Conservation (phyloP, 2,888 invertebrate genomes). For the Pinctada fucata region DNA sequence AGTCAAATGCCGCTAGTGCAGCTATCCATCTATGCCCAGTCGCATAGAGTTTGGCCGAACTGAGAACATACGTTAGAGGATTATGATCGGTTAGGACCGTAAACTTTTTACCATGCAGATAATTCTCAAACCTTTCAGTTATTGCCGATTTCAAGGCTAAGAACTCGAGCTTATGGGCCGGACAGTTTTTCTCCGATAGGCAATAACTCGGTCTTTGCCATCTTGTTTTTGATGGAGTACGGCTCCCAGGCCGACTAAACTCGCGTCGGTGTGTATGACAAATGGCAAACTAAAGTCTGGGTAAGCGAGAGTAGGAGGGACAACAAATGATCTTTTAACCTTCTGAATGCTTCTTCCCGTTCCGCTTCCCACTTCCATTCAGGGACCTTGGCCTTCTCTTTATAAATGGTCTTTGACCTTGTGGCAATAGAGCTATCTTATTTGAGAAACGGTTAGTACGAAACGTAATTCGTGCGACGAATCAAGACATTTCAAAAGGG, state of each 20-base stretch:
- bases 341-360: background rate
- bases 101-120: constrained; percentile 30
- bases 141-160: constrained; percentile 32
- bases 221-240: too few relatives aligned
- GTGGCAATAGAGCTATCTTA: background rate
- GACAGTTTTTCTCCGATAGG: constrained; percentile 16
- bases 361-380: background rate
- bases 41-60: constrained; percentile 33
- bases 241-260: too few relatives aligned
- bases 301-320: too few relatives aligned
- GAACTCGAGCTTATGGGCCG: constrained; percentile 4
- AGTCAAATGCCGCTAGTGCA: too few relatives aligned
- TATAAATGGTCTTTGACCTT: constrained; percentile 11
- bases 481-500: too few relatives aligned
- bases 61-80: background rate
- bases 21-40: background rate
- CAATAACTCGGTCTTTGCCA: too few relatives aligned
- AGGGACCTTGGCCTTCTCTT: constrained; percentile 2
- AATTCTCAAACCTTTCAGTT: constrained; percentile 33
- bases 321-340: background rate
- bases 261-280: too few relatives aligned
- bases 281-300: too few relatives aligned
- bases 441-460: background rate
- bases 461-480: too few relatives aligned
- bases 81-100: constrained; percentile 27